Evolutionary conservation across 2,888 invertebrate species (phyloP).

Genomic region (Nymphalis urticae): DNA sequence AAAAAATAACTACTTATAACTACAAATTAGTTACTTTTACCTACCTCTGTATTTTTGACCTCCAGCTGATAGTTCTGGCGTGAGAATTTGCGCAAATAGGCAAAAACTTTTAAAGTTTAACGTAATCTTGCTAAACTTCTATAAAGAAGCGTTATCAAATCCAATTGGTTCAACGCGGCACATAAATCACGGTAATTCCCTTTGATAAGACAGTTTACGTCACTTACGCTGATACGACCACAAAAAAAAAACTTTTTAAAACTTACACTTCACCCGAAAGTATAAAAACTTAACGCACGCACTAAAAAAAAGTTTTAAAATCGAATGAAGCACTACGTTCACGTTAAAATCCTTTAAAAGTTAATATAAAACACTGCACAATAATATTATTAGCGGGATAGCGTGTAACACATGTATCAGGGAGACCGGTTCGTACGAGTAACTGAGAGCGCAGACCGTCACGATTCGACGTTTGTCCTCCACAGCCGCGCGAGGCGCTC

Average conservation of each 20-base stretch:
- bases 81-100: conserved; percentile 22
- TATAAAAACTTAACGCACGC: conserved; percentile 31
- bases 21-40: background rate
- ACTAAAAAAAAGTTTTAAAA: conserved; percentile 29
- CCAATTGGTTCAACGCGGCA: conserved; percentile 49
- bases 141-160: conserved; percentile 52
- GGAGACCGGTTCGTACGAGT: conserved; percentile 56
- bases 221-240: conserved; percentile 48
- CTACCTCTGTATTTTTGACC: conserved; percentile 27
- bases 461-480: conserved; percentile 54
- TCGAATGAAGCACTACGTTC: conserved; percentile 31
- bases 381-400: conserved; percentile 61
- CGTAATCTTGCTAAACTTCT: conserved; percentile 50
- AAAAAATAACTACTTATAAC: conserved; percentile 4
- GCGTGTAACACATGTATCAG: conserved; percentile 58
- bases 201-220: conserved; percentile 48
- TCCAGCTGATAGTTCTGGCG: conserved; percentile 5
- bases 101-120: conserved; percentile 29
- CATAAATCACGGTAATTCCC: conserved; percentile 50
- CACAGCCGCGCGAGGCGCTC: conserved; percentile 68
- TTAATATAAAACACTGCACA: conserved; percentile 63
- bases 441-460: conserved; percentile 37
- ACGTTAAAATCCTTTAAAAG: conserved; percentile 41
- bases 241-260: conserved; percentile 57
- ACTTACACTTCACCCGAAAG: conserved; percentile 68